Base-by-base conservation (phyloP, 2,888 invertebrate genomes). In the Erpobdella octoculata region DNA sequence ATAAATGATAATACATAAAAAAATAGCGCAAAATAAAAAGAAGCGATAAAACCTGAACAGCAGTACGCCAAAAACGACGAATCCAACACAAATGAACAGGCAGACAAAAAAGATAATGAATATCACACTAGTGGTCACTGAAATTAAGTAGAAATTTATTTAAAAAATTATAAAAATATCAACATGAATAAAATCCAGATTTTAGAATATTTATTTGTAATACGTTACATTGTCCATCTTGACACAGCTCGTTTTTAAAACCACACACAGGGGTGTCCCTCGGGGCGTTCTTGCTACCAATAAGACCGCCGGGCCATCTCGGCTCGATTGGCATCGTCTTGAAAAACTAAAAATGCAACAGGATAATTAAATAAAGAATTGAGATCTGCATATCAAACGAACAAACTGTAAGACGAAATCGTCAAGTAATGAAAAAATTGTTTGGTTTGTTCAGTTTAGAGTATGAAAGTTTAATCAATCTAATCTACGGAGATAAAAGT, bases 231-330 rank as follows among this genome's bases (percentile, higher is more conserved):
- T 38, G 33, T 12, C 68, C 70, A 25, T 28, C 53, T 35, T 53
- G 31, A 71, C 79, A 80, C 6, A 75, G 62, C 68, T 79, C 78
- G 21, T 75, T 71, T 21, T 68, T 72, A 71, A 79, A 79, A 1
- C 79, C 80, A 75, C 79, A 80, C 5, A 36, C 38, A 0, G 80
- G 80, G 2, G 67, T 74, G 62, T 79, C 79, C 0, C 72, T 74
- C 9, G 79, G 79, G 9, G 77, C 72, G 59, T 46, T 58, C 38
- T 71, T 21, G 38, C 71, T 68, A 2, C 75, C 75, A 38, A 71
- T 38, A 28, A 38, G 70, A 12, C 72, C 73, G 8, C 48, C 48
- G 15, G 75, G 75, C 75, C 75, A 75, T 12, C 71, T 8, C 5
- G 73, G 73, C 0, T 70, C 58, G n/a, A 61, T 37, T 31, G 70